phyloP scores from a whole-genome alignment of 2,888 invertebrate species.

The Idaea straminata region DNA sequence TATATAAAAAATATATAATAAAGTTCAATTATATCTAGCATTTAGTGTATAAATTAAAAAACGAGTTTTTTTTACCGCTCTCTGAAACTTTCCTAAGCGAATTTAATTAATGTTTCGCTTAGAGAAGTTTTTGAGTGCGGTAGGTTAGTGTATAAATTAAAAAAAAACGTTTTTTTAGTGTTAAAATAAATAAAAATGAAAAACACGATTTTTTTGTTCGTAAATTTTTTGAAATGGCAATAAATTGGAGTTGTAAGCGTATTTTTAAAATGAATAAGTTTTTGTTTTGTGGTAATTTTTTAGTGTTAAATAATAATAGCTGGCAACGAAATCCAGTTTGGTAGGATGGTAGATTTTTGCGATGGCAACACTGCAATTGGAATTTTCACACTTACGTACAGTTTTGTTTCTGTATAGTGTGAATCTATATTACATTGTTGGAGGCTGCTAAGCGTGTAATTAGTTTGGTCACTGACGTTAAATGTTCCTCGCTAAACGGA shows the following conservation, averaged over 20 bases:
- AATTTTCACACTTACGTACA: neutral
- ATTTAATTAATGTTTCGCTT: neutral
- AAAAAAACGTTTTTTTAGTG: neutral
- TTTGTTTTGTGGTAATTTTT: neutral
- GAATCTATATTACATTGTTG: too few relatives aligned
- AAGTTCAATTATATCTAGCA: neutral
- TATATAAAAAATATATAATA: neutral
- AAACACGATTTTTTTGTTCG: conserved; percentile 1
- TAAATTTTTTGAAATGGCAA: neutral
- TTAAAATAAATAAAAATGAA: neutral
- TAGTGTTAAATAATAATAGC: neutral
- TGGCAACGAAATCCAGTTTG: neutral
- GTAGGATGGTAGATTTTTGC: neutral
- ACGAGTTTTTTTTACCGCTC: neutral
- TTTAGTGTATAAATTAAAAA: neutral
- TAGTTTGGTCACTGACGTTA: too few relatives aligned
- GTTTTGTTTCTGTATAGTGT: too few relatives aligned
- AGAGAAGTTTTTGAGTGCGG: neutral
- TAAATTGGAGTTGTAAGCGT: neutral
- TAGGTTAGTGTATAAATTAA: neutral
- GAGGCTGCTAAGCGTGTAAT: too few relatives aligned
- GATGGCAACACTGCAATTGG: neutral
- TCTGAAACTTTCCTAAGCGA: too few relatives aligned
- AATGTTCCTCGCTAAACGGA: too few relatives aligned
- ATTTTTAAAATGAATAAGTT: neutral